Percentiles rank a stretch among this genome's conserved stretches.
Evolutionary conservation across 2,888 invertebrate species (phyloP).

Genomic region (Pollenia amentaria): DNA sequence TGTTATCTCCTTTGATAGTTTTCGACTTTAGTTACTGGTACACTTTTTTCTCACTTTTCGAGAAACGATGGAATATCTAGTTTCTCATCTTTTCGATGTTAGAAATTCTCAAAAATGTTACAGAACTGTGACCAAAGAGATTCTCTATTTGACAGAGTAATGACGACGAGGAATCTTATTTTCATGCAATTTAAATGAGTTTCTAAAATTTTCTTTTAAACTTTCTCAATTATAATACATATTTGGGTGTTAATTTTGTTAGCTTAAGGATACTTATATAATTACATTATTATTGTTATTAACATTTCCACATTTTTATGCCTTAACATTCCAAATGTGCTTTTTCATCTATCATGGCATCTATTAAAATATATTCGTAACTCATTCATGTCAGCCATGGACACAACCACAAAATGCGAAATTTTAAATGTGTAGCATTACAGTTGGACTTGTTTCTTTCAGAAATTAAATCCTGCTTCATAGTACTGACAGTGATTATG

Average conservation of each 20-base stretch:
- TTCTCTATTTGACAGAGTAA: too few relatives aligned
- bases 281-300: not conserved
- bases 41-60: too few relatives aligned
- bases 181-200: too few relatives aligned
- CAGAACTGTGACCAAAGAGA: too few relatives aligned
- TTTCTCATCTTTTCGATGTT: too few relatives aligned
- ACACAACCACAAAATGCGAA: conserved; percentile 68
- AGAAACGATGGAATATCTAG: too few relatives aligned
- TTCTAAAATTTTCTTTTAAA: too few relatives aligned
- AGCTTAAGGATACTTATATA: not conserved
- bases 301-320: conserved; percentile 14
- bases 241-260: not conserved
- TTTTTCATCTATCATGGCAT: conserved; percentile 73
- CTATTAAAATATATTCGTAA: conserved; percentile 52
- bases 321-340: conserved; percentile 59
- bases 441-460: conserved; percentile 83
- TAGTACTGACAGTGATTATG: conserved; percentile 83
- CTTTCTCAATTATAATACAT: not conserved
- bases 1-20: too few relatives aligned
- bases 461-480: conserved; percentile 83
- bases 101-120: too few relatives aligned
- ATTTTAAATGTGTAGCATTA: conserved; percentile 65
- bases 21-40: too few relatives aligned
- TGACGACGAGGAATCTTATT: too few relatives aligned
- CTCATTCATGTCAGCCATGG: conserved; percentile 74